These are phyloP conservation scores for Chrysogorgia sp. DNA, from an alignment of 92 coral and sea anemone species.

Conservation along the genomic window DNA sequence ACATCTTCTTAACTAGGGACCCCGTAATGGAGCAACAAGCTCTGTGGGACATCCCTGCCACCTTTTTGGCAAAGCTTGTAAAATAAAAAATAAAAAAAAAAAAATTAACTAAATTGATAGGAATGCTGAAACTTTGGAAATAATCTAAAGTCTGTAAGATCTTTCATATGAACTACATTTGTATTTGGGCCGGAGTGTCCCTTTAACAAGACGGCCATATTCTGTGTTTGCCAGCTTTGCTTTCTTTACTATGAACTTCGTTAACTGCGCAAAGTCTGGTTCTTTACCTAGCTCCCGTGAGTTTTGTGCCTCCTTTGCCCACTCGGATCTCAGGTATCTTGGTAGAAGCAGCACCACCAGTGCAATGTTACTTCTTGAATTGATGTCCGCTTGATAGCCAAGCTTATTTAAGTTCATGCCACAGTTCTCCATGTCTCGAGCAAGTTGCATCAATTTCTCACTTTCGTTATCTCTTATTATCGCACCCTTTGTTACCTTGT, in stretches of 20 bases:
- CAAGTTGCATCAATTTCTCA: not conserved
- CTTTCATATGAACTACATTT: no score
- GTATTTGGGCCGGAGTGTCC: no score
- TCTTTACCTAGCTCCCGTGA: conserved; percentile 20
- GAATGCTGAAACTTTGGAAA: no score
- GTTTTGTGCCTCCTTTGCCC: conserved; percentile 41
- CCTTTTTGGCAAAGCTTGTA: no score
- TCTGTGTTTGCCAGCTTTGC: conserved; percentile 38
- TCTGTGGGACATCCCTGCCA: no score
- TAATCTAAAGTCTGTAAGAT: no score
- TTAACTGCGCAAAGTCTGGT: conserved; percentile 18
- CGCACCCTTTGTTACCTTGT: not conserved
- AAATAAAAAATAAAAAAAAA: no score
- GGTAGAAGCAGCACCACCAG: conserved; percentile 17
- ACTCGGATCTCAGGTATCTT: conserved; percentile 21
- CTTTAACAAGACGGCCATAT: conserved; percentile 4
- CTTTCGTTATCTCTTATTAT: conserved; percentile 13
- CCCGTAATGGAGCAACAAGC: no score
- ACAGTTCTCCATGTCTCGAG: conserved; percentile 1
- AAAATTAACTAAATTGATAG: no score
- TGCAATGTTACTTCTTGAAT: conserved; percentile 19
- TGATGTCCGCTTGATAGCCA: conserved; percentile 26
- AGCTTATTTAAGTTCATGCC: conserved; percentile 25
- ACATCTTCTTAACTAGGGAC: no score
- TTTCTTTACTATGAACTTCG: conserved; percentile 26